Conservation (phyloP, 1,140 invertebrate species). For the Drosophila albomicans region DNA sequence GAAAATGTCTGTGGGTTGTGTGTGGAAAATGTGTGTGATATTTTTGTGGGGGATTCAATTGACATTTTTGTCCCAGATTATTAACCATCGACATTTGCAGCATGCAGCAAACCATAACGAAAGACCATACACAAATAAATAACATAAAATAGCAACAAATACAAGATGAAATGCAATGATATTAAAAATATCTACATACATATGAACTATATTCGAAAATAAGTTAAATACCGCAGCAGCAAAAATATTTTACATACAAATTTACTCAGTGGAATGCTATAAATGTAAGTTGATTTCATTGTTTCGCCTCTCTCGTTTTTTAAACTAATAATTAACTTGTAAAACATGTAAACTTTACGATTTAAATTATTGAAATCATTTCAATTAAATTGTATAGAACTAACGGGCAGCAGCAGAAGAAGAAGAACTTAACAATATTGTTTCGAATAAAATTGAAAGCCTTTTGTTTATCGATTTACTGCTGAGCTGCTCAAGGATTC, state of each 20-base stretch:
- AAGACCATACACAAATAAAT: background rate
- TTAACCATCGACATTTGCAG: constrained; percentile 9
- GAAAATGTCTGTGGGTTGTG: constrained; percentile 6
- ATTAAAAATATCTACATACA: too few relatives aligned
- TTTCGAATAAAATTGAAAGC: constrained; percentile 12
- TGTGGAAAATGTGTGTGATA: constrained; percentile 9
- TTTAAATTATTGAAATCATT: constrained; percentile 1
- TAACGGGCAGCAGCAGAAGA: background rate
- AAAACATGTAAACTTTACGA: background rate
- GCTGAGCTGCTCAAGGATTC: constrained; percentile 4
- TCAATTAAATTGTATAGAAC: background rate
- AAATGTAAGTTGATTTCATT: background rate
- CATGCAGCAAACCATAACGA: background rate
- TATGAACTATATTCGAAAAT: too few relatives aligned
- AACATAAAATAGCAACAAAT: constrained; percentile 8
- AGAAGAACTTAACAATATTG: background rate
- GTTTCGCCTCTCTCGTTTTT: background rate
- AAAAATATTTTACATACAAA: background rate
- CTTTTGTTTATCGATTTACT: constrained; percentile 13
- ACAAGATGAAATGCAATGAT: background rate
- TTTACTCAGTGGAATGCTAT: background rate
- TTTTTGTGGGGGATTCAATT: constrained; percentile 3
- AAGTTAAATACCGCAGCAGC: too few relatives aligned
- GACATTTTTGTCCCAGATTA: constrained; percentile 2
- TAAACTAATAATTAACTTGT: background rate